Evolutionary conservation across 2,797 vertebrate species (phyloP), one percentile per base, ranked within the genome.

Genomic region (Remorina albescens): DNA sequence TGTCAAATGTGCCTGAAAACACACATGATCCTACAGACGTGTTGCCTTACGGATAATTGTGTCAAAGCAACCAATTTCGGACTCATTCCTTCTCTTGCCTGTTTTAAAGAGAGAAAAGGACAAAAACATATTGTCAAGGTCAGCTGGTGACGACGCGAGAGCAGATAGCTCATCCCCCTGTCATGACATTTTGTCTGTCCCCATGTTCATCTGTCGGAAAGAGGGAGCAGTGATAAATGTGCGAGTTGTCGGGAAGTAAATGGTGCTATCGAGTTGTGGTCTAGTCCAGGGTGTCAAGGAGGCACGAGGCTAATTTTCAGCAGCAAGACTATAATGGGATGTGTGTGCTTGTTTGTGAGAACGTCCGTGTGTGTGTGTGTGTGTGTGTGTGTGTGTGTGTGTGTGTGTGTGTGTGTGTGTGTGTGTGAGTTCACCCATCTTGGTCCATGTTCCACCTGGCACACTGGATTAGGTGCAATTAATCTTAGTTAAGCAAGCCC

Each of bases 401-500:
- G 49, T 41, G 57, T 73, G 82, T 84, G 86, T 87, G 82, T 88
- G 85, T 73, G 82, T 10, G 37, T 10, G 74, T 67, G 67, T 77
- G 57, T 73, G 82, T 85, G 70, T 25, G 82, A 74, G 77, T 12
- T 46, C 41, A 65, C 72, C 74, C 80, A 72, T 73, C 55, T 21
- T 16, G 30, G 64, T 76, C 77, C 80, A 68, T 88, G 91, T 91
- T 93, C 90, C 92, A 91, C 90, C 90, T 92, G 93, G 92, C 91
- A 90, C 90, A 85, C 74, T 86, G 90, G 91, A 93, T 94, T 92
- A 92, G 91, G 83, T 90, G 92, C 91, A 93, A 93, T 94, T 95
- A 93, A 94, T 95, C 93, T 94, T 93, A 84, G 92, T 95, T 94
- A 94, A 92, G 92, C 84, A 82, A 92, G 89, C 76, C 85, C 88